A percentile compares a stretch with the other conserved stretches of the same genome.
Evolutionary conservation across 2,113 vertebrate genomes (phyloP).

Genomic region (Elachura formosa): DNA sequence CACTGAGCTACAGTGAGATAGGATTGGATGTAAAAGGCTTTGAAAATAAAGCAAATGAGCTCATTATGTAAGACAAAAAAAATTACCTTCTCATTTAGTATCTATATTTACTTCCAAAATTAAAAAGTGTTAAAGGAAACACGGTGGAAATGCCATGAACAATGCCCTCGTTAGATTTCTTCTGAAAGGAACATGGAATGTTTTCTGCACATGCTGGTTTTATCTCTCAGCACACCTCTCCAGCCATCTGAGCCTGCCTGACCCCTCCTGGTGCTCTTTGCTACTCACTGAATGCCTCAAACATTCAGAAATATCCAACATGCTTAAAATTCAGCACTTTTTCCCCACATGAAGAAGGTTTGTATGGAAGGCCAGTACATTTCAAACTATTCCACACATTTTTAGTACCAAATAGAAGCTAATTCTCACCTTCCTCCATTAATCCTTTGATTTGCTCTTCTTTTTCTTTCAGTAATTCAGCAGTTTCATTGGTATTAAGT

Average conservation of each 20-base stretch:
- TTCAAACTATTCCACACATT: background rate
- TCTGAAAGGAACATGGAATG: fast-evolving
- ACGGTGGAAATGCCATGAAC: background rate
- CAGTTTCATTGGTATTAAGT: slow-evolving; percentile 86
- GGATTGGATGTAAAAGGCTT: background rate
- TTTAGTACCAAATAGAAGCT: background rate
- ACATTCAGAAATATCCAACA: background rate
- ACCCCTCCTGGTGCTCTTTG: background rate
- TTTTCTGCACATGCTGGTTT: fast-evolving
- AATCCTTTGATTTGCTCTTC: slow-evolving; percentile 97
- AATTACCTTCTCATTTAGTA: background rate
- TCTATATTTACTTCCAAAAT: background rate
- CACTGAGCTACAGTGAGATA: background rate
- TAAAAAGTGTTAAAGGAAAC: background rate
- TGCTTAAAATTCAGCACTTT: background rate
- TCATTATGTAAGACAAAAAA: background rate
- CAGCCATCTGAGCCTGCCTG: background rate
- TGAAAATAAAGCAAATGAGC: background rate
- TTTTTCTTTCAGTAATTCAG: slow-evolving; percentile 92
- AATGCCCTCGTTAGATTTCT: background rate
- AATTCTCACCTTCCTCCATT: slow-evolving; percentile 87
- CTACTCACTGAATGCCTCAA: background rate
- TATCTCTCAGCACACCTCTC: background rate
- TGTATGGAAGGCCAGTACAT: background rate
- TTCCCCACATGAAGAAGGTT: background rate